phyloP scores from a whole-genome alignment of 2,113 vertebrate genomes.

The Trematocara unimaculatum region DNA sequence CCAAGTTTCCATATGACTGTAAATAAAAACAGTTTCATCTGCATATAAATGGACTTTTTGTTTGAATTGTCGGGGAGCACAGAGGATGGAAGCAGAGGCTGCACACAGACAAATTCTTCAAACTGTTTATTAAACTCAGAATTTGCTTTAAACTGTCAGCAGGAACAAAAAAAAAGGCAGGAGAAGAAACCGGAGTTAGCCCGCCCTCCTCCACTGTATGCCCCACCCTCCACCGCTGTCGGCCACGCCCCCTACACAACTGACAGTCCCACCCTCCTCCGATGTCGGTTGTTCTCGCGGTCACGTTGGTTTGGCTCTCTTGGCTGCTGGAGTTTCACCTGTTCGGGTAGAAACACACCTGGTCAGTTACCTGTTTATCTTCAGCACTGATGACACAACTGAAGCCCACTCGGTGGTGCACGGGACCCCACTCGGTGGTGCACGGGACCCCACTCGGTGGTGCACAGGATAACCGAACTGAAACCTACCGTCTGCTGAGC shows the following conservation, averaged over 20 bases:
- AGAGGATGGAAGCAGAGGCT: background rate
- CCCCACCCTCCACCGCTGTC: background rate
- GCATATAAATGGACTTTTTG: background rate
- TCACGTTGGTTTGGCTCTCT: conserved; percentile 15
- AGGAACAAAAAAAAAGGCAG: background rate
- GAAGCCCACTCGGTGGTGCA: background rate
- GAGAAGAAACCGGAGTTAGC: background rate
- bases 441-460: too few species aligned
- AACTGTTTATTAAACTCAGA: background rate
- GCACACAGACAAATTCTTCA: background rate
- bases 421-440: background rate
- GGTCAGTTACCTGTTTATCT: background rate
- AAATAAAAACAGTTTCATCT: background rate
- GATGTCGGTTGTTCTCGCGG: background rate
- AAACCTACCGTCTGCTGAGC: background rate
- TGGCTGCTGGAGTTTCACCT: conserved; percentile 52
- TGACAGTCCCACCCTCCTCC: background rate
- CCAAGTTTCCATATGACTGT: background rate
- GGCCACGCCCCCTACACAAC: background rate
- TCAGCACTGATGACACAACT: background rate
- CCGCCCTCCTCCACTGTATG: background rate
- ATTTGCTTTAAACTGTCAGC: background rate
- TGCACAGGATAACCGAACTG: too few species aligned
- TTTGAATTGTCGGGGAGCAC: background rate
- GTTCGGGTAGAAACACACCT: background rate